These are phyloP conservation scores for Mormyrus iriodes DNA, from an alignment of 2,113 vertebrate genomes.

Conservation along the genomic window DNA sequence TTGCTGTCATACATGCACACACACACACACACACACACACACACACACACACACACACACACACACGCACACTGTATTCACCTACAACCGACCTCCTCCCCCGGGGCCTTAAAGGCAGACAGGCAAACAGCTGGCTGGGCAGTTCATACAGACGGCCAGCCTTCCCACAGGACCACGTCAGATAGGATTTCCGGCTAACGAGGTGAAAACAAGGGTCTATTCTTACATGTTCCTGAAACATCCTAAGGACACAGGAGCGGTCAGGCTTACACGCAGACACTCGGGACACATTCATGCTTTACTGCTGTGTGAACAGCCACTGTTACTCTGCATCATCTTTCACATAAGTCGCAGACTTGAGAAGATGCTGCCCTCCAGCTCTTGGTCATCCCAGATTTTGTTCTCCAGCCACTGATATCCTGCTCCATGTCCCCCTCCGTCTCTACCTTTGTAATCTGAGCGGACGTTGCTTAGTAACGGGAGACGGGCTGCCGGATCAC, in stretches of 20 bases:
- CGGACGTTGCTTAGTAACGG: constrained; percentile 17
- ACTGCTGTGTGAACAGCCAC: neutral
- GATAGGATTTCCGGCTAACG: neutral
- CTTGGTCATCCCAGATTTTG: neutral
- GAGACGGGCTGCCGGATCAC: neutral
- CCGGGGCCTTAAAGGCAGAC: neutral
- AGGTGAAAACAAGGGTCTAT: neutral
- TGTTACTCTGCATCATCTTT: neutral
- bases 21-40: neutral
- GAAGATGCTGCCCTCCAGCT: neutral
- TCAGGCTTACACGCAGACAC: neutral
- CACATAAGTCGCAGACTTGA: neutral
- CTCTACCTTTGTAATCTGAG: constrained; percentile 2
- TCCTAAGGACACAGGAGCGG: neutral
- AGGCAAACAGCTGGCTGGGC: neutral
- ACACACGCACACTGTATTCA: neutral
- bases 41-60: neutral
- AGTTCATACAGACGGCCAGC: neutral
- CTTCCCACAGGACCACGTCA: neutral
- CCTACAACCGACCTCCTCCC: neutral
- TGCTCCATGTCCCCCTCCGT: neutral
- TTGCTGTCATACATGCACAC: neutral
- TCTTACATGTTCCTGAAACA: neutral
- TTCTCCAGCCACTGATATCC: neutral
- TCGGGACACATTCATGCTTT: neutral